phyloP scores from a whole-genome alignment of 2,113 vertebrate species.

The Rana temporaria region DNA sequence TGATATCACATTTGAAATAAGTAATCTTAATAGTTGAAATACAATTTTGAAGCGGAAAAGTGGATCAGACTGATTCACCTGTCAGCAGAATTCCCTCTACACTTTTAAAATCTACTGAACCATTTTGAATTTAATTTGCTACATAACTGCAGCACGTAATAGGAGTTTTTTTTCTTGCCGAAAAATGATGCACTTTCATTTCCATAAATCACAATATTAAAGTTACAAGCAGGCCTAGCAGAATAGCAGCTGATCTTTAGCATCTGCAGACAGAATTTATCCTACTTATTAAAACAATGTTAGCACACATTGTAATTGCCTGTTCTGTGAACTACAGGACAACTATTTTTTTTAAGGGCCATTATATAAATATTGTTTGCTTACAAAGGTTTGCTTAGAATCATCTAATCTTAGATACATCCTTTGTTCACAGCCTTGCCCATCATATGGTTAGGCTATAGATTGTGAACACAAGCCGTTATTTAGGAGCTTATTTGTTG shows the following conservation, averaged over 20 bases:
- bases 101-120: constrained; percentile 45
- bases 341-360: too few relatives aligned
- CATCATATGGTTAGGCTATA: too few relatives aligned
- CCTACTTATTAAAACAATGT: too few relatives aligned
- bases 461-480: too few relatives aligned
- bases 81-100: constrained; percentile 18
- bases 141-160: constrained; percentile 14
- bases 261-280: background rate
- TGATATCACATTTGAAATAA: constrained; percentile 22
- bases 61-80: constrained; percentile 38
- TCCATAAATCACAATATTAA: constrained; percentile 31
- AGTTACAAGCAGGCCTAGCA: constrained; percentile 12
- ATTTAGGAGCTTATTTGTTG: too few relatives aligned
- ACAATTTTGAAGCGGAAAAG: constrained; percentile 40
- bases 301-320: too few relatives aligned
- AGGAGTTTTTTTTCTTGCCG: background rate
- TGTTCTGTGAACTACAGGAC: too few relatives aligned
- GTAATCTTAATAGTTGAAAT: constrained; percentile 36
- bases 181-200: constrained; percentile 29
- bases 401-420: too few relatives aligned
- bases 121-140: constrained; percentile 35
- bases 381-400: too few relatives aligned
- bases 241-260: background rate
- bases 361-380: background rate
- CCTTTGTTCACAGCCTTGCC: too few relatives aligned